Base-by-base conservation (phyloP, 2,113 vertebrate species). In the Capreolus pygargus region DNA sequence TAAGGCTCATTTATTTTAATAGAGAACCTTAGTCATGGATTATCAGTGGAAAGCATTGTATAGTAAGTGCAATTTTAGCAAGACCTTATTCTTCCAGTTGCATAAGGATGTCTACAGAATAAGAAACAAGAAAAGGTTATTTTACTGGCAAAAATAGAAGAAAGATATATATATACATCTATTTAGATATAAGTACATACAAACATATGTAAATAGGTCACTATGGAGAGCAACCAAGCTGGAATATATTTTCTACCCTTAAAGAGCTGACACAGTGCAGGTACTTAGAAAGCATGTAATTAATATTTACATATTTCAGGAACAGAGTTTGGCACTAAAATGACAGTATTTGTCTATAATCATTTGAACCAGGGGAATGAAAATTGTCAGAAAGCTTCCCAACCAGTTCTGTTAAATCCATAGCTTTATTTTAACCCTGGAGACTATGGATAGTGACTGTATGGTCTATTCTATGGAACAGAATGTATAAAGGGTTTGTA, bases 1-100 rank as follows among this genome's bases (percentile, higher is more conserved):
- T 82, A 88, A 89, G 95, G n/a, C 64, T 98, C 76, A 70, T 93
- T 96, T 96, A 19, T 92, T 95, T 97, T 96, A 90, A 54, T 83
- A 95, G 64, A 67, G 11, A 36, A 57, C 36, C 45, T 96, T 89
- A 92, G 91, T 86, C 70, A 64, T 88, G 64, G 47, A 88, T 95
- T 96, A 93, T 91, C 50, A 89, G 91, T 86, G 79, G 82, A 93
- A 97, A 96, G 7, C 36, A 64, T 52, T 94, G 43, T 28, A 6
- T n/a, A 45, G 11, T 47, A 36, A 79, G 60, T 36, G 19, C 8
- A 86, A 27, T 87, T 94, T 97, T 95, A 81, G 36, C 30, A 85
- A 74, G 47, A 85, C 45, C 50, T 91, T 96, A 10, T 91, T 91
- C 54, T 92, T 89, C 19, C 39, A 47, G n/a, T 81, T 95, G 23